A percentile compares a stretch with the other conserved stretches of the same genome.
phyloP scores from a whole-genome alignment of 1,140 invertebrate genomes.

The Zaprionus camerounensis region DNA sequence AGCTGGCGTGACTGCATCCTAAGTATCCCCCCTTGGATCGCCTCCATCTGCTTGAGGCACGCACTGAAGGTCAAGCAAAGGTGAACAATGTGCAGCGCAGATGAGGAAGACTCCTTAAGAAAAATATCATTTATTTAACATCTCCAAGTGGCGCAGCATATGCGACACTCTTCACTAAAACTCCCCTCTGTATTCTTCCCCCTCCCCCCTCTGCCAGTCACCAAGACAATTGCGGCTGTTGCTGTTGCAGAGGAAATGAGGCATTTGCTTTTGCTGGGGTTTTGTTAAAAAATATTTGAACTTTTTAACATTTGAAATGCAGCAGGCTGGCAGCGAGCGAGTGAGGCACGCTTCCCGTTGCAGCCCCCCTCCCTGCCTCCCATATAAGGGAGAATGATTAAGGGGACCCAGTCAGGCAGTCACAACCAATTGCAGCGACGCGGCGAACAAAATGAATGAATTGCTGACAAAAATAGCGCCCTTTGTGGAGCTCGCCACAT shows the following conservation, averaged over 20 bases:
- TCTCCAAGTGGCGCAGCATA: slow-evolving; percentile 61
- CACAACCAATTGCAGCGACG: slow-evolving; percentile 51
- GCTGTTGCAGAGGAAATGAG: slow-evolving; percentile 64
- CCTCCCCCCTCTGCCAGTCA: slow-evolving; percentile 15
- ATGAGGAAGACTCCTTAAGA: slow-evolving; percentile 40
- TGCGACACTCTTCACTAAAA: slow-evolving; percentile 16
- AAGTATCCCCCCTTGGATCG: neutral
- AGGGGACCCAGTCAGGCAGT: slow-evolving; percentile 19
- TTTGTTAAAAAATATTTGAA: slow-evolving; percentile 69
- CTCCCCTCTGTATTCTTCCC: neutral
- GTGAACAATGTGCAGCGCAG: slow-evolving; percentile 71
- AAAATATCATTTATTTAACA: slow-evolving; percentile 69
- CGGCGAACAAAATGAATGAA: slow-evolving; percentile 65
- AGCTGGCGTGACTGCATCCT: slow-evolving; percentile 35
- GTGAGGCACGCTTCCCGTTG: slow-evolving; percentile 64
- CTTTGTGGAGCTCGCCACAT: slow-evolving; percentile 35
- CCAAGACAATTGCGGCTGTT: slow-evolving; percentile 69
- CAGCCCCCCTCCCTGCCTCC: slow-evolving; percentile 14
- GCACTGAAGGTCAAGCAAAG: slow-evolving; percentile 74
- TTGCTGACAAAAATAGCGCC: slow-evolving; percentile 76
- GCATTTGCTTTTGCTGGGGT: slow-evolving; percentile 78
- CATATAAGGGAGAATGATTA: slow-evolving; percentile 17
- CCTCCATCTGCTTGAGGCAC: slow-evolving; percentile 52
- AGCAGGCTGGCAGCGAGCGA: slow-evolving; percentile 51
- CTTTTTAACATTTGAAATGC: slow-evolving; percentile 82